Base-by-base conservation (phyloP, 2,113 vertebrate genomes). In the Verasper variegatus region DNA sequence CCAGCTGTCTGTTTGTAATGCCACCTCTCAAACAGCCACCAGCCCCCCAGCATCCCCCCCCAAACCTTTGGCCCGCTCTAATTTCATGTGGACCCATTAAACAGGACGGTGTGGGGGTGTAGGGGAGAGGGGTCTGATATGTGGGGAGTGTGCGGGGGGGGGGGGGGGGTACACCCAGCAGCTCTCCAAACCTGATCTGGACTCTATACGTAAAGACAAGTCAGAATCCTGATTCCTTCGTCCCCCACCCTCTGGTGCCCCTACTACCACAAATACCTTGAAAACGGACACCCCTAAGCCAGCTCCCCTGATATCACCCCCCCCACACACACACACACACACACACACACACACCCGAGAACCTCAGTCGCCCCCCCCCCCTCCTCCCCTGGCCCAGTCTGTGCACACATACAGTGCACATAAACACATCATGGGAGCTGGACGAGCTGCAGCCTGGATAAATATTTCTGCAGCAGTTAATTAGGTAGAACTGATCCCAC, bases 401-500 rank as follows among this genome's bases (percentile, higher is more conserved):
- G 76, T 67, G n/a, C 85, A 71, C 88, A 84, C 91, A 87, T 80
- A 80, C 78, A 88, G 27, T 75, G 74, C 87, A 84, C 91, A 94
- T 94, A 92, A 94, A 93, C 92, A 91, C 91, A 87, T 93, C 87
- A 85, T 84, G 81, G 70, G 80, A 85, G 78, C 77, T 85, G 75
- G 86, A 82, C 56, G 54, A 85, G 86, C 78, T 69, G 83, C 88
- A 76, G 85, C 88, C 92, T 92, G 90, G 90, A 88, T 93, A 91
- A 94, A 94, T 94, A 93, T 94, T 94, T 94, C 93, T 92, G 91
- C 91, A 88, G 88, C 93, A 91, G 93, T 93, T 94, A 93, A 94
- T 94, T 92, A 92, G 89, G 71, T 76, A 85, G 76, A 90, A 83
- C 82, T 87, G 88, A 92, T 91, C 92, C 78, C 86, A 74, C 86